phyloP scores from a whole-genome alignment of 2,797 vertebrate species.

The Myoxocephalus aenaeus region DNA sequence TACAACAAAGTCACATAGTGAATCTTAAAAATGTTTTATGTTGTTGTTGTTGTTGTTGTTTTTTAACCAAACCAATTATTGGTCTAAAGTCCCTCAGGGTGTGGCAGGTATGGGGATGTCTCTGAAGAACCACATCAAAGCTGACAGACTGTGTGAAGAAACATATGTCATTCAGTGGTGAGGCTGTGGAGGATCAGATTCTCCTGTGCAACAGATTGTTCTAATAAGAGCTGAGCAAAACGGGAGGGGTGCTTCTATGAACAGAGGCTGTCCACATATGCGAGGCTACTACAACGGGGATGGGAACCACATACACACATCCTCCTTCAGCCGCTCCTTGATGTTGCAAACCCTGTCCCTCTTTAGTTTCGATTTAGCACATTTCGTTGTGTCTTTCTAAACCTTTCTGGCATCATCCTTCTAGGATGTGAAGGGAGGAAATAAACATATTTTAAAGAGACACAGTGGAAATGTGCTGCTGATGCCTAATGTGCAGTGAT shows the following conservation, averaged over 20 bases:
- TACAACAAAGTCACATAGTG: not conserved
- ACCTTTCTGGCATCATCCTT: not conserved
- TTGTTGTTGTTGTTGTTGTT: not conserved
- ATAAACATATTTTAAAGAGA: not conserved
- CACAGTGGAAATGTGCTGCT: not conserved
- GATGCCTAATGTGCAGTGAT: not conserved
- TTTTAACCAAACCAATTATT: not conserved
- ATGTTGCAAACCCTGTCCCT: not conserved
- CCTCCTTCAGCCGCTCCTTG: not conserved
- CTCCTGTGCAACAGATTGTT: constrained; percentile 20
- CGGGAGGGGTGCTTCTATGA: constrained; percentile 3
- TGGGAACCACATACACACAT: constrained; percentile 28
- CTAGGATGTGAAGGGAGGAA: not conserved
- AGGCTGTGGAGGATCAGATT: not conserved
- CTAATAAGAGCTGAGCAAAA: constrained; percentile 21
- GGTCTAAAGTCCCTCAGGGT: not conserved
- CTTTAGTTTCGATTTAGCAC: not conserved
- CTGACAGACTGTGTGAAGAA: not conserved
- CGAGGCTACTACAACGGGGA: constrained; percentile 42
- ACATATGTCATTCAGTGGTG: not conserved
- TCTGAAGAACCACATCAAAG: not conserved
- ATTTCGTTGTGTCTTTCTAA: not conserved
- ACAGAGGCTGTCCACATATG: constrained; percentile 34
- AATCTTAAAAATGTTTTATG: not conserved
- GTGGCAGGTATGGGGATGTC: not conserved